Conservation (phyloP, 2,113 vertebrate genomes). For the Cathartes aura region DNA sequence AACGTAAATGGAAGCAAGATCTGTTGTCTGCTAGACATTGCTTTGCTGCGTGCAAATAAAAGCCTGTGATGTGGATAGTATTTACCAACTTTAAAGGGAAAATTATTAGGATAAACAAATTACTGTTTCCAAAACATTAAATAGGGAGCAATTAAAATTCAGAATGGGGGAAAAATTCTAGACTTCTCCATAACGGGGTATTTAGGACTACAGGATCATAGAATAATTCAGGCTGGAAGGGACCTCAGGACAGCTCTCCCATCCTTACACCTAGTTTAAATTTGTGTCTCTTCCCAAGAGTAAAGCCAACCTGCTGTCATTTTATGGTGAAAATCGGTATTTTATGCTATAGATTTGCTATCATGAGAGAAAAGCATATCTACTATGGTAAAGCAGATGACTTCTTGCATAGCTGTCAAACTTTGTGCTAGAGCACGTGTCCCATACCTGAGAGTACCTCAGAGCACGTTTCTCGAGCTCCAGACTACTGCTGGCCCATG, state of each 20-base stretch:
- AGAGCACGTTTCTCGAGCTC: background rate
- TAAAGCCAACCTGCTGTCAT: background rate
- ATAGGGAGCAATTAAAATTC: background rate
- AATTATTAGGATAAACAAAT: background rate
- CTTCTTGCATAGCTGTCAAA: background rate
- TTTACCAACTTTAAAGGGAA: background rate
- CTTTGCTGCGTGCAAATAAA: background rate
- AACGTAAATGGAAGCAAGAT: background rate
- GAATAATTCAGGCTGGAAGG: background rate
- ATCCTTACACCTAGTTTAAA: background rate
- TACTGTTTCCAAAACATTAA: background rate
- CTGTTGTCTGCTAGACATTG: background rate
- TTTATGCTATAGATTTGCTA: background rate
- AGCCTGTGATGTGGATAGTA: background rate
- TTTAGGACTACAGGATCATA: background rate
- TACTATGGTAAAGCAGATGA: background rate
- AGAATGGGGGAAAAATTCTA: background rate
- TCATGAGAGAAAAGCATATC: background rate
- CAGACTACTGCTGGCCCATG: fast-evolving
- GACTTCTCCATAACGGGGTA: background rate
- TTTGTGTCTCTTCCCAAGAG: background rate
- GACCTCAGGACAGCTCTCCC: background rate
- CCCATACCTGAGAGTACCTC: background rate
- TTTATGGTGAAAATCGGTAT: background rate
- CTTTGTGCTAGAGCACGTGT: fast-evolving